Conservation (phyloP, 2,113 vertebrate species). For the Poecilia latipinna region DNA sequence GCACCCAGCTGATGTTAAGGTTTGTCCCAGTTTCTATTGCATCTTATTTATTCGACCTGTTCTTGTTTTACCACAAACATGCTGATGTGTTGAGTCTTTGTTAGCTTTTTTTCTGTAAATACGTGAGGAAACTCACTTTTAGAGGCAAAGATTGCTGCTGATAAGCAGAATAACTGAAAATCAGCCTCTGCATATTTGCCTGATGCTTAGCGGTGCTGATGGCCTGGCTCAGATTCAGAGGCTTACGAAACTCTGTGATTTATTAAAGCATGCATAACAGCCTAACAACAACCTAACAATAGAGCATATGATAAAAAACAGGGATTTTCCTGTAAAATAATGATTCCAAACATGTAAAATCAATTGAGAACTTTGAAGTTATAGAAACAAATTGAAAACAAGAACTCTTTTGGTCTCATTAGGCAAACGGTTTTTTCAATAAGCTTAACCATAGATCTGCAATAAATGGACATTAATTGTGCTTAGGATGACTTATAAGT, state of each 20-base stretch:
- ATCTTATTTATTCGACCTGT: slow-evolving; percentile 1
- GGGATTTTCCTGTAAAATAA: neutral
- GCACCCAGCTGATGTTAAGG: slow-evolving; percentile 87
- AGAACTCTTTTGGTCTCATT: neutral
- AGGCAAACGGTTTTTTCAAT: neutral
- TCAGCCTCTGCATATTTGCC: neutral
- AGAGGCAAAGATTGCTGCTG: neutral
- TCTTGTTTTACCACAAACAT: neutral
- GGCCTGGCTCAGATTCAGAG: neutral
- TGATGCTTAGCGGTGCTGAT: neutral
- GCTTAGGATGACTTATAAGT: too few species aligned
- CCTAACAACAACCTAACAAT: neutral
- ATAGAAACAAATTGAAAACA: neutral
- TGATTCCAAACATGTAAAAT: neutral
- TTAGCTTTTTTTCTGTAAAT: neutral
- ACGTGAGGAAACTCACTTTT: neutral
- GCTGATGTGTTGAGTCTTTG: neutral
- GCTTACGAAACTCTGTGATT: slow-evolving; percentile 9
- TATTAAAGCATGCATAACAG: neutral
- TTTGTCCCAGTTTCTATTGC: slow-evolving; percentile 61
- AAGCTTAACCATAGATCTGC: too few species aligned
- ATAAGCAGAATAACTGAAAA: neutral
- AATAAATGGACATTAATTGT: too few species aligned
- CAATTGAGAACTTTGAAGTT: neutral
- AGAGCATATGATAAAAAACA: neutral